Base-by-base conservation (phyloP, 2,113 vertebrate genomes). In the Megaptera novaeangliae region DNA sequence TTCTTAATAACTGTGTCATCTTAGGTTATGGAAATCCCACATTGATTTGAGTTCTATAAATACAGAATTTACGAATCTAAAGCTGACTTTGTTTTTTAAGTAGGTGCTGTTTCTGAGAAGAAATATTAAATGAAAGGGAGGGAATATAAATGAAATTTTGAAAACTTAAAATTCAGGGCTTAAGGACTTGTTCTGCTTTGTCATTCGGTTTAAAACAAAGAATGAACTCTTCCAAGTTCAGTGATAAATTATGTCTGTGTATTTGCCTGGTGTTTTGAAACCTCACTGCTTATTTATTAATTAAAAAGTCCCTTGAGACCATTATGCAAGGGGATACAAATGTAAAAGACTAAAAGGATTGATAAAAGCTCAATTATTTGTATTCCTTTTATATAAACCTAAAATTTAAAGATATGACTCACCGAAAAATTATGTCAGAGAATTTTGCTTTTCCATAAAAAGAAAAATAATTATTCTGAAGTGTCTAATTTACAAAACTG, bases 151-250 rank as follows among this genome's bases (percentile, higher is more conserved):
- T 93, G 44, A 95, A 94, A 85, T 75, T 96, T 36, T 20, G 41
- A 94, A 92, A 87, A 68, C 27, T 74, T 93, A 94, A 84, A 90
- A 90, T 52, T 39, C 7, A 59, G 74, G 64, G 64, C 9, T 91
- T 77, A 59, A 90, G 64, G 59, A 14, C 5, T 78, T 86, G 11
- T 77, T 86, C 12, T 96, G 92, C 39, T 90, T 66, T 87, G 36
- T 81, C 95, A 94, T 96, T 97, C 92, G 34, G 59, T 71, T 96
- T 96, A 94, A 96, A 86, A 7, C 17, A 84, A 89, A 89, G n/a
- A 95, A 83, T 21, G 3, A 5, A 80, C 49, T 83, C 39, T 85
- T 84, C 31, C 31, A 75, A 46, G 90, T 94, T 94, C 3, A 91
- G 25, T 55, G 75, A 94, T 92, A 77, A 96, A 84, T 88, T 84